Evolutionary conservation across 2,888 invertebrate species (phyloP), one percentile per base, ranked within the genome.

Genomic region (Apodemia hepburni): DNA sequence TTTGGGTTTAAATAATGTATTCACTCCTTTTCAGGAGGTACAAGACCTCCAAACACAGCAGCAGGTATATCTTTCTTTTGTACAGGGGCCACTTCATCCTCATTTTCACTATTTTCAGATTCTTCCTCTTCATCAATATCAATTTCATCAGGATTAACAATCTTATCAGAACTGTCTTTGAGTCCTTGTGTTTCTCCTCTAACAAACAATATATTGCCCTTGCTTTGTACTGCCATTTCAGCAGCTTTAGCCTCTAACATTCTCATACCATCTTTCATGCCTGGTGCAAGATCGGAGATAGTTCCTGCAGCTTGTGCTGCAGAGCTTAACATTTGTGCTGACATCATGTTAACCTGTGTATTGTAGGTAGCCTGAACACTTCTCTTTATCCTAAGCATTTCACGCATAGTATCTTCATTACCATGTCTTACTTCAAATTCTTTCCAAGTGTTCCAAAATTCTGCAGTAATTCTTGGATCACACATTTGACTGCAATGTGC

Each of bases 361-460:
- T 99, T 99, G 83, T 98, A 99, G 75, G 97, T 97, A 5, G 99
- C 99, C 88, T 99, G 98, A 0, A 99, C 97, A 77, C 98, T 98
- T 73, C 99, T 94, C 88, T 99, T 98, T 69, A 99, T 98, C 75
- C 99, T 93, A 73, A 99, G 91, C 99, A 99, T 99, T 92, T 99
- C 99, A 58, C 99, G 93, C 95, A 99, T 98, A 0, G 99, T 99
- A 79, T 99, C 99, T 84, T 99, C 99, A 87, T 99, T 99, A 17
- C 99, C 99, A 86, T 99, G 99, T 59, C 97, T 94, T 18, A 99
- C 97, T 92, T 99, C 99, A 91, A 99, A 99, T 77, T 99, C 98
- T 82, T 99, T 98, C 99, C 99, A 99, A 1, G 97, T 97, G 79
- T 98, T 97, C 99, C 99, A 99, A 85, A 99, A 99, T 64, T 97